Conservation (phyloP, 2,888 invertebrate genomes). For the Cremastinae sp. region DNA sequence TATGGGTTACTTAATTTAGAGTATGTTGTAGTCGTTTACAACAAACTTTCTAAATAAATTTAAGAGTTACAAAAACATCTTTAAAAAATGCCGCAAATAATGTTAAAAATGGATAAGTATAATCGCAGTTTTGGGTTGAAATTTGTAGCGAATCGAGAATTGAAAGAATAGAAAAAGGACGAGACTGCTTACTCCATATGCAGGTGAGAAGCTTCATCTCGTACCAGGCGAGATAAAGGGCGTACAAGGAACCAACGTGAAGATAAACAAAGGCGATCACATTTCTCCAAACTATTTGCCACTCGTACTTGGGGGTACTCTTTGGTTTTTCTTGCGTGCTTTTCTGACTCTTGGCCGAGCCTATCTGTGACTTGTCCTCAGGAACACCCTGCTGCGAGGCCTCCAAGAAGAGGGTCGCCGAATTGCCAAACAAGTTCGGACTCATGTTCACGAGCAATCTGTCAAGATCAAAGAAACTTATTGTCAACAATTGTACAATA, state of each 20-base stretch:
- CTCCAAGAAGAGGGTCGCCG: constrained; percentile 82
- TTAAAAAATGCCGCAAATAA: too few species aligned
- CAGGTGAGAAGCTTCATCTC: constrained; percentile 81
- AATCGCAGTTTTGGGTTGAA: too few species aligned
- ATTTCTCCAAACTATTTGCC: constrained; percentile 91
- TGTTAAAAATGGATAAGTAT: too few species aligned
- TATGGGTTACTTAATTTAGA: too few species aligned
- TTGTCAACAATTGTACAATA: constrained; percentile 4
- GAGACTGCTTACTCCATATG: constrained; percentile 81
- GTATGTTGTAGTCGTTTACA: too few species aligned
- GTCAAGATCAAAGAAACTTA: constrained; percentile 43
- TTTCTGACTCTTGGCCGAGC: constrained; percentile 23
- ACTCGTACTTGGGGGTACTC: constrained; percentile 78
- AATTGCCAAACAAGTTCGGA: constrained; percentile 84
- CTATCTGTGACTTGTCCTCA: constrained; percentile 67
- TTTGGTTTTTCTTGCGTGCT: constrained; percentile 62
- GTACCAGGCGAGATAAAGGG: constrained; percentile 82
- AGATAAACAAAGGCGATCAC: constrained; percentile 87
- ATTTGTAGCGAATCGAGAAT: too few species aligned
- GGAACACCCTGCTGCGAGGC: constrained; percentile 75
- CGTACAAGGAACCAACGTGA: constrained; percentile 86
- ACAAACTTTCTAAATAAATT: too few species aligned
- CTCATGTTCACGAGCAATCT: constrained; percentile 81
- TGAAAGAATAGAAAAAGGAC: neutral
- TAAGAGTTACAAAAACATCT: too few species aligned